Evolutionary conservation across 2,797 vertebrate species (phyloP).

Genomic region (Semotilus atromaculatus): DNA sequence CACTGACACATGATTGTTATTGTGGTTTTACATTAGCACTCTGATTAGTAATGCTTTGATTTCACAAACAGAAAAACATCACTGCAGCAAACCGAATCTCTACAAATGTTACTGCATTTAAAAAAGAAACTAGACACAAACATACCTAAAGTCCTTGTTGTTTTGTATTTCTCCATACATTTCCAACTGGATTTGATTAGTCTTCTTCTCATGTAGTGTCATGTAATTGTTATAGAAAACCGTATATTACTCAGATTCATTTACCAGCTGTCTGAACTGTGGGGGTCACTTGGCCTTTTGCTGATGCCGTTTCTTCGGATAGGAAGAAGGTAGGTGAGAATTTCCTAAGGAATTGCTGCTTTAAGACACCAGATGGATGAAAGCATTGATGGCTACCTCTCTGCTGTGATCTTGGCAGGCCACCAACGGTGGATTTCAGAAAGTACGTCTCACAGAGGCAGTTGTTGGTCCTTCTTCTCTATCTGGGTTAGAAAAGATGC

Average conservation of each 20-base stretch:
- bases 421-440: conserved; percentile 29
- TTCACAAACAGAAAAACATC: conserved; percentile 2
- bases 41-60: conserved; percentile 9
- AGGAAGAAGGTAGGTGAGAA: too few relatives aligned
- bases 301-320: neutral
- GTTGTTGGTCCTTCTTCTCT: conserved; percentile 28
- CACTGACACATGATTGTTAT: conserved; percentile 33
- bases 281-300: neutral
- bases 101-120: neutral
- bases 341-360: conserved; percentile 27
- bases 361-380: conserved; percentile 50
- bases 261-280: conserved; percentile 3
- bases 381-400: conserved; percentile 18
- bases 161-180: neutral
- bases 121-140: neutral
- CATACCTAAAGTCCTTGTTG: neutral
- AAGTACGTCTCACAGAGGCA: conserved; percentile 16
- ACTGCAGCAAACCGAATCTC: neutral
- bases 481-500: conserved; percentile 30
- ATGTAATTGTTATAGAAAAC: neutral
- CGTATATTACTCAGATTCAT: neutral
- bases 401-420: conserved; percentile 38
- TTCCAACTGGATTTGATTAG: neutral
- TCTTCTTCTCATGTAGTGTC: neutral
- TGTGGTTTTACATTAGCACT: conserved; percentile 31